Base-by-base conservation (phyloP, 1,140 invertebrate genomes). In the Pollicipes pollicipes region DNA sequence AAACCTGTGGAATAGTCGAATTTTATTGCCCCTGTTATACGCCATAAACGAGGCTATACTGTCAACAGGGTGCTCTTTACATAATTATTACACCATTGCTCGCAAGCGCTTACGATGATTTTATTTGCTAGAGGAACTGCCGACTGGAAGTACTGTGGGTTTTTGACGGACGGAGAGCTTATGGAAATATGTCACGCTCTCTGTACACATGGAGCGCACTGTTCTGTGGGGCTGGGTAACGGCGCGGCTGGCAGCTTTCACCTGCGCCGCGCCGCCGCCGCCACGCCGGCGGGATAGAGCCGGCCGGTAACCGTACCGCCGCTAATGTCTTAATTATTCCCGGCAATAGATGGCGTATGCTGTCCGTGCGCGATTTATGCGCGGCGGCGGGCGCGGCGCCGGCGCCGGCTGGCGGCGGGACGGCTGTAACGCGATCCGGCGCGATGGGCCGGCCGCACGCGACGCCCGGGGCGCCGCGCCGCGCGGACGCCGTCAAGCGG, bases 261-360 rank as follows among this genome's bases (percentile, higher is more conserved):
- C 45, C 6, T 6, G 45, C 45, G 17, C 45, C 6, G 17, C n/a
- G 45, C 45, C 6, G 45, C 10, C 45, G 45, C 45, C 45, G 45
- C 2, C 2, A 10, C 45, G 45, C 29, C 63, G 69, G 45, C 68
- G 66, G 66, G 70, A 78, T 80, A 77, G 80, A 76, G 81, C 80
- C 81, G 81, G 80, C 79, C 81, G 78, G 78, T 77, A 79, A 76
- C 74, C 78, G 79, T 81, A 80, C 80, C 78, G 78, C 77, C 79
- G 75, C 76, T 74, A 73, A 73, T 75, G 75, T 72, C 72, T 76
- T 74, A 76, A 74, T 75, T 75, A 76, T 75, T 13, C 69, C 35
- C 63, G 66, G 71, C 72, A 76, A 73, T 74, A 71, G 71, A 70
- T 72, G 69, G 73, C 70, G 73, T 75, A 73, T 71, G 71, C 72